Evolutionary conservation across 2,113 vertebrate genomes (phyloP).

Genomic region (Sterna hirundo): DNA sequence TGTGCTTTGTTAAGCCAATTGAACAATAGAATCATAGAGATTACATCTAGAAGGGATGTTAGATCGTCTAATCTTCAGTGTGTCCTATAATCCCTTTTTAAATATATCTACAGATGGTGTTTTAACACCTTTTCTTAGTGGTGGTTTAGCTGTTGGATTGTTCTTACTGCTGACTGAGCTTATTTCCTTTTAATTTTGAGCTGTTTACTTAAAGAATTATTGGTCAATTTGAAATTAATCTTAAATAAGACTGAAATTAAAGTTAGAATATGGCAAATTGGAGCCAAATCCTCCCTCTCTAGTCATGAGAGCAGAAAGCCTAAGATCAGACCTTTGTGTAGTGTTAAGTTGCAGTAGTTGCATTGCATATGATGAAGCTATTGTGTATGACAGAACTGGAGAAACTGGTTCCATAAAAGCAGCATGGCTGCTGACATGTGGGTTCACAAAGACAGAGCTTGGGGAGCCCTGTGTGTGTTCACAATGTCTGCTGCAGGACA

Average conservation of each 20-base stretch:
- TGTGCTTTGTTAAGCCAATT: constrained; percentile 7
- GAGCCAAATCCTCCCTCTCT: constrained; percentile 14
- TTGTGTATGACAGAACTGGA: neutral
- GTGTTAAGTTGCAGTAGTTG: neutral
- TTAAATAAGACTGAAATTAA: constrained; percentile 51
- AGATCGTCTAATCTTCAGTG: constrained; percentile 51
- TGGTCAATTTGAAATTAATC: constrained; percentile 64
- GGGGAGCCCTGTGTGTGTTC: neutral
- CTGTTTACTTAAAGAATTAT: constrained; percentile 59
- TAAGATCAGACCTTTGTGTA: neutral
- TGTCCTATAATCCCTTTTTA: constrained; percentile 54
- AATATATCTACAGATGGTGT: constrained; percentile 54
- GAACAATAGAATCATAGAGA: constrained; percentile 25
- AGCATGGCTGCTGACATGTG: neutral
- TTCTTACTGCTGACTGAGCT: constrained; percentile 48
- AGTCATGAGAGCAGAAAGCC: neutral
- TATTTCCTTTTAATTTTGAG: constrained; percentile 55
- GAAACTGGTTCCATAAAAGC: neutral
- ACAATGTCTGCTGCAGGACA: neutral
- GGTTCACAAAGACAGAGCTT: neutral
- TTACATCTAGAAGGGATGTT: constrained; percentile 35
- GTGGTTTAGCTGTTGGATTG: constrained; percentile 38
- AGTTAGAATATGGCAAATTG: constrained; percentile 2
- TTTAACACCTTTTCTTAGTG: constrained; percentile 59
- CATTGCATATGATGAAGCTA: neutral